phyloP scores from a whole-genome alignment of 2,113 vertebrate species.

The Tragulus kanchil region DNA sequence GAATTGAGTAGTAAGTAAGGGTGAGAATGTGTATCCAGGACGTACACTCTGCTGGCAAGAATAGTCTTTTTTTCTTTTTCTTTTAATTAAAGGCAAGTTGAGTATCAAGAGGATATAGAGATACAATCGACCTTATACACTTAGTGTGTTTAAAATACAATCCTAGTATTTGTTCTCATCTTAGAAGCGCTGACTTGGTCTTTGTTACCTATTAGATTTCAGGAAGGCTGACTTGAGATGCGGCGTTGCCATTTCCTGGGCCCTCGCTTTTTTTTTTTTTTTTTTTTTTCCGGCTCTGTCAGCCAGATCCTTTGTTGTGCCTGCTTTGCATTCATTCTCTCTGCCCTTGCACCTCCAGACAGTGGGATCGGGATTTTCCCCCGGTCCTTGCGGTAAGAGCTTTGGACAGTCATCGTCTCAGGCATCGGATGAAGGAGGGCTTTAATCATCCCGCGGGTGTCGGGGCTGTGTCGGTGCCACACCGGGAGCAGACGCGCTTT shows the following conservation, averaged over 20 bases:
- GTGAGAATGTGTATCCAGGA: background rate
- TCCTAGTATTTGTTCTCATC: conserved; percentile 61
- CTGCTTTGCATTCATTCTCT: conserved; percentile 25
- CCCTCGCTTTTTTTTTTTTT: background rate
- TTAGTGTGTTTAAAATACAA: conserved; percentile 58
- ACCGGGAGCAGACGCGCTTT: background rate
- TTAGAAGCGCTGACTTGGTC: background rate
- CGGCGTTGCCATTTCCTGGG: conserved; percentile 66
- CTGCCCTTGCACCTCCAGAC: conserved; percentile 62
- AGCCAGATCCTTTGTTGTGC: conserved; percentile 76
- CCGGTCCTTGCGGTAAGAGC: background rate
- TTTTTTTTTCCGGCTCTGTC: background rate
- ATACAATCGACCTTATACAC: conserved; percentile 58
- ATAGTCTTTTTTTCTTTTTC: background rate
- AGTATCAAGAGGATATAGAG: conserved; percentile 42
- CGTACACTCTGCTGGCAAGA: background rate
- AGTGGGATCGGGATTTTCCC: background rate
- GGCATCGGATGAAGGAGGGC: background rate
- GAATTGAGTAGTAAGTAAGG: background rate
- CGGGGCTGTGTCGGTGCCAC: background rate
- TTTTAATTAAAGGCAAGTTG: conserved; percentile 48
- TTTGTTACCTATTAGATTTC: conserved; percentile 79
- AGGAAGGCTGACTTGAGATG: conserved; percentile 75
- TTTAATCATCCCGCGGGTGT: background rate
- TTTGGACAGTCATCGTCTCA: background rate